Evolutionary conservation across 1,140 invertebrate species (phyloP).

Genomic region (Nomia melanderi): DNA sequence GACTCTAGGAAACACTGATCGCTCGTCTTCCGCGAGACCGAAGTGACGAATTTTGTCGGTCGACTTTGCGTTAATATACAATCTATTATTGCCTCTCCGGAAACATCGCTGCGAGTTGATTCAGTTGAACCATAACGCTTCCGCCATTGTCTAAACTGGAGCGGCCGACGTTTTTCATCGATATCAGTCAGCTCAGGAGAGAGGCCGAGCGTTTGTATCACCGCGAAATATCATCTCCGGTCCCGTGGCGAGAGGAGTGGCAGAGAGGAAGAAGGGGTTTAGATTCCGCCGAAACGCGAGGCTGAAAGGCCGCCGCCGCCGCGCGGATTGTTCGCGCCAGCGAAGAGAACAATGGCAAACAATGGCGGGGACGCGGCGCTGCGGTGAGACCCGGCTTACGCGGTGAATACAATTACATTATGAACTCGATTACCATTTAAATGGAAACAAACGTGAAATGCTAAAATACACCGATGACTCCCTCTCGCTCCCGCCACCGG

Average conservation of each 20-base stretch:
- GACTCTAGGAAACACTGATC: too few relatives aligned
- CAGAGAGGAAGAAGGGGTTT: conserved; percentile 54
- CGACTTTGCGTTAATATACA: too few relatives aligned
- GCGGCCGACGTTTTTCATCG: conserved; percentile 16
- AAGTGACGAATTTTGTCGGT: too few relatives aligned
- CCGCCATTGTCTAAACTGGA: neutral
- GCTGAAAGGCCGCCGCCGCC: conserved; percentile 70
- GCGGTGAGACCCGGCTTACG: conserved; percentile 78
- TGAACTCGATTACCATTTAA: conserved; percentile 82
- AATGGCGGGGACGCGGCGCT: conserved; percentile 73
- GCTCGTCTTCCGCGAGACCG: too few relatives aligned
- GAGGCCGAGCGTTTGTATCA: conserved; percentile 54
- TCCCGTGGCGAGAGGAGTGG: conserved; percentile 26
- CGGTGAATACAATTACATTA: conserved; percentile 81
- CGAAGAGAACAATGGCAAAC: conserved; percentile 77
- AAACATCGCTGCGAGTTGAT: too few relatives aligned
- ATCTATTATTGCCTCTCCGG: too few relatives aligned
- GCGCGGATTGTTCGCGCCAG: conserved; percentile 71
- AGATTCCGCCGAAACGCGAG: conserved; percentile 69
- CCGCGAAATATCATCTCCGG: conserved; percentile 63
- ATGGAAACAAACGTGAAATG: conserved; percentile 82
- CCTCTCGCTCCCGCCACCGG: conserved; percentile 35
- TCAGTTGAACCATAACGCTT: neutral
- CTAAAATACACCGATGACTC: conserved; percentile 76
- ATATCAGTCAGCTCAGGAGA: conserved; percentile 42